A percentile compares a stretch with the other conserved stretches of the same genome.
Evolutionary conservation across 2,888 invertebrate genomes (phyloP).

Genomic region (Drosophila longiperda): DNA sequence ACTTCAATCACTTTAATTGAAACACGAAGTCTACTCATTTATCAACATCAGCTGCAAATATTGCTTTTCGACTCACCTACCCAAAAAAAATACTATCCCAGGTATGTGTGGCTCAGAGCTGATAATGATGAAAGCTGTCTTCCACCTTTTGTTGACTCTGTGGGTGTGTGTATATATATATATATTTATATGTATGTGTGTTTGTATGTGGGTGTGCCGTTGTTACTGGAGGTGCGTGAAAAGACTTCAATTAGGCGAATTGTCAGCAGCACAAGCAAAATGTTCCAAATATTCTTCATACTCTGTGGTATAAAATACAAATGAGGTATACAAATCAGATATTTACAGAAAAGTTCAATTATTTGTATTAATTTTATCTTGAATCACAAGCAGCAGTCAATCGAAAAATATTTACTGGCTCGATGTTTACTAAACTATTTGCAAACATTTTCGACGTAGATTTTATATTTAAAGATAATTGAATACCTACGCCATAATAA

Average conservation of each 20-base stretch:
- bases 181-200: neutral
- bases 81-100: slow-evolving; percentile 10
- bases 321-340: neutral
- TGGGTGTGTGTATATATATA: slow-evolving; percentile 8
- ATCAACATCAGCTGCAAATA: slow-evolving; percentile 81
- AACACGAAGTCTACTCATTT: slow-evolving; percentile 80
- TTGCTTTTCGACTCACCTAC: slow-evolving; percentile 53
- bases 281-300: slow-evolving; percentile 18
- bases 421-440: neutral
- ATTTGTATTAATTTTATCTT: neutral
- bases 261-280: slow-evolving; percentile 51
- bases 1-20: slow-evolving; percentile 80
- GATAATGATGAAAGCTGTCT: slow-evolving; percentile 62
- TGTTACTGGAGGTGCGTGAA: slow-evolving; percentile 55
- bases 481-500: neutral
- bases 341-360: neutral
- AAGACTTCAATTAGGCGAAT: slow-evolving; percentile 77
- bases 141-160: slow-evolving; percentile 12
- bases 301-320: neutral
- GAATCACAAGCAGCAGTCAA: neutral
- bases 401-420: neutral
- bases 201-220: slow-evolving; percentile 24
- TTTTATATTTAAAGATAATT: neutral
- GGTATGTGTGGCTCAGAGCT: slow-evolving; percentile 29
- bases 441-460: neutral